phyloP scores from a whole-genome alignment of 1,140 invertebrate species.

The Neuroterus valhalla region DNA sequence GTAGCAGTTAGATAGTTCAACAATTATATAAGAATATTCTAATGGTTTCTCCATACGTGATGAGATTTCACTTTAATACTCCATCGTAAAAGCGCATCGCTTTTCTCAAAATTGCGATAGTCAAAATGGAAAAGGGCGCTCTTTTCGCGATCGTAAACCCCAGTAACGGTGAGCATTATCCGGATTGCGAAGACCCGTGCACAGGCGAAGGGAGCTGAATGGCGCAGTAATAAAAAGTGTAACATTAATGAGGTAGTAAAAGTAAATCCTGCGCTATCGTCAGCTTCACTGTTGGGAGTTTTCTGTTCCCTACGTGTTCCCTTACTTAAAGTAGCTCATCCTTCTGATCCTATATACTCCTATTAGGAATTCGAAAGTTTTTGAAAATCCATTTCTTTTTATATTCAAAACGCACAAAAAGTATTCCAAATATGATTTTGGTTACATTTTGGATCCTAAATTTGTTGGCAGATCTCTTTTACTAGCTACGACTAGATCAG shows the following conservation, averaged over 20 bases:
- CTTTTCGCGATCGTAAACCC: constrained; percentile 61
- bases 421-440: too few relatives aligned
- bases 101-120: constrained; percentile 45
- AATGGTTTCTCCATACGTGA: constrained; percentile 36
- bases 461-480: too few relatives aligned
- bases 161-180: constrained; percentile 57
- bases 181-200: constrained; percentile 54
- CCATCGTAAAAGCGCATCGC: constrained; percentile 54
- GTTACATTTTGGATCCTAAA: too few relatives aligned
- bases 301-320: too few relatives aligned
- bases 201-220: constrained; percentile 47
- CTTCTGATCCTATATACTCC: not conserved
- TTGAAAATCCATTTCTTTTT: not conserved
- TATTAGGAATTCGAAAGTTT: not conserved
- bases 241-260: constrained; percentile 71
- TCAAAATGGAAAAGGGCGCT: constrained; percentile 33
- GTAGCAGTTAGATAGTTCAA: too few relatives aligned
- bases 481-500: too few relatives aligned
- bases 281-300: constrained; percentile 39
- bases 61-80: constrained; percentile 52
- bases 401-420: not conserved
- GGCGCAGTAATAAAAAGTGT: constrained; percentile 67
- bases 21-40: too few relatives aligned
- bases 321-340: not conserved
- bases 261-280: constrained; percentile 68